Conservation (phyloP, 2,888 invertebrate species). For the Amblyteles armatorius region DNA sequence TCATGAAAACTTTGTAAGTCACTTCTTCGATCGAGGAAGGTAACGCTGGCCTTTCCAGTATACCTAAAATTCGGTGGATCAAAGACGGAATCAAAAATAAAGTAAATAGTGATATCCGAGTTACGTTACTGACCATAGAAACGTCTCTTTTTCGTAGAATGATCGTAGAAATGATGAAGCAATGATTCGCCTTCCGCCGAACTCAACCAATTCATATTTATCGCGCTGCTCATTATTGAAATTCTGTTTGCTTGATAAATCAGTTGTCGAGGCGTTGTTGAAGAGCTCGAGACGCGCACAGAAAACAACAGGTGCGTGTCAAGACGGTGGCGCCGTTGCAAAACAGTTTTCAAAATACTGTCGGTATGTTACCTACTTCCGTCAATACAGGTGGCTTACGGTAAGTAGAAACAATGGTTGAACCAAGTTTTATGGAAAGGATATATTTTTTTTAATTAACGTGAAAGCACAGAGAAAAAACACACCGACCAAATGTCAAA, state of each 20-base stretch:
- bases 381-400: background rate
- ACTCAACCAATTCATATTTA: conserved; percentile 79
- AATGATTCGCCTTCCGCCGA: conserved; percentile 78
- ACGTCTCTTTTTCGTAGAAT: conserved; percentile 76
- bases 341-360: background rate
- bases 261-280: background rate
- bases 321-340: conserved; percentile 18
- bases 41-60: conserved; percentile 86
- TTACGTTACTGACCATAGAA: conserved; percentile 73
- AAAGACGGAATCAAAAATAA: conserved; percentile 3
- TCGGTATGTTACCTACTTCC: conserved; percentile 19
- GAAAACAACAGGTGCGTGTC: background rate
- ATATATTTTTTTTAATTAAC: too few species aligned
- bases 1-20: conserved; percentile 86
- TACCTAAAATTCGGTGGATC: conserved; percentile 79
- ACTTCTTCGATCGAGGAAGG: conserved; percentile 86
- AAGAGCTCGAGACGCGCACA: conserved; percentile 9
- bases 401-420: background rate
- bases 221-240: conserved; percentile 70
- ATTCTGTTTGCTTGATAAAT: conserved; percentile 13
- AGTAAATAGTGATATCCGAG: background rate
- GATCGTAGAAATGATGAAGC: conserved; percentile 78
- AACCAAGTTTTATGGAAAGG: too few species aligned
- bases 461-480: too few species aligned
- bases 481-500: too few species aligned